Evolutionary conservation across 2,888 invertebrate species (phyloP), one percentile per base, ranked within the genome.

Genomic region (Conops quadrifasciatus): DNA sequence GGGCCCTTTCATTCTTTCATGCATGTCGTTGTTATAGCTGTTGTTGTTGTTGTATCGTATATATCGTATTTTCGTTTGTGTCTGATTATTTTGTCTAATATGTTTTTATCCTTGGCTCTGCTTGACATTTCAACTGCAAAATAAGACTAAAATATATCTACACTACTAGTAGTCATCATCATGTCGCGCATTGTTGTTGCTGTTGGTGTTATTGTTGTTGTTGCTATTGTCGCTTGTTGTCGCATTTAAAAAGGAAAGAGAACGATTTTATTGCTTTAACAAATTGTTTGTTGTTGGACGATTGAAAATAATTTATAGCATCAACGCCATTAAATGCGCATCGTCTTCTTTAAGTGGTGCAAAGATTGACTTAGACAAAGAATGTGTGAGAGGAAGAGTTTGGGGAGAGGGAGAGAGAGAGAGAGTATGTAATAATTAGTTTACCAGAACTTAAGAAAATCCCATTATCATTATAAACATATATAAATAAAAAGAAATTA

Each of bases 81-180:
- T 67, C 68, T 68, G 68, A 68, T 68, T 62, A 68, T 68, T 68
- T 68, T 62, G 68, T 68, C 62, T 68, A 68, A 68, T 68, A 68
- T 68, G 68, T 62, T 51, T 60, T 60, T 68, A 21, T 30, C 49
- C 56, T 56, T 66, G 36, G 36, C 60, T 13, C 67, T 49, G 62
- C 60, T 60, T 68, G 62, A 51, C 53, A 49, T 60, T 58, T 62
- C 51, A 62, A 68, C 68, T 68, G 68, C 51, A 68, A 62, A 68
- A 68, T 62, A 68, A 68, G 36, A 60, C 36, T 11, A 68, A 67
- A 62, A 60, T 36, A 60, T 56, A 45, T 19, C 30, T 30, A n/a
- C n/a, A n/a, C n/a, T n/a, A 36, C 28, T 28, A 26, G 65, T 65
- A 45, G 49, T 36, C n/a, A 43, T 62, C 19, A 36, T n/a, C 15